Conservation (phyloP, 2,888 invertebrate species). For the Epinotia ramella region DNA sequence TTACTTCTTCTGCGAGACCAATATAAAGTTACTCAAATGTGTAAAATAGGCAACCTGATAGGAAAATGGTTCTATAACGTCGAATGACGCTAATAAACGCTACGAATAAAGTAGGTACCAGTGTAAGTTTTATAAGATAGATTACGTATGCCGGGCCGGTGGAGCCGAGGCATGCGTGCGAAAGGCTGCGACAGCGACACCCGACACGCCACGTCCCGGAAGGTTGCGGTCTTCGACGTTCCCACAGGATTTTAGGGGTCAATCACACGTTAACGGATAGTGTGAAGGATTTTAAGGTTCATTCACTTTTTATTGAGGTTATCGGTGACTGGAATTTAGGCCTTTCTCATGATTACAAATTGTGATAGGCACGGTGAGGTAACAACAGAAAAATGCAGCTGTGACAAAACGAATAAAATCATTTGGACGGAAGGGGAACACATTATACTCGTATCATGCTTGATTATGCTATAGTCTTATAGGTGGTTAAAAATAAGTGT, state of each 20-base stretch:
- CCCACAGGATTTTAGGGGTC: conserved; percentile 57
- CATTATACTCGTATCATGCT: background rate
- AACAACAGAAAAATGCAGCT: background rate
- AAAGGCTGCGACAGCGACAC: conserved; percentile 74
- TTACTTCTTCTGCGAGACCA: background rate
- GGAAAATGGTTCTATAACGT: background rate
- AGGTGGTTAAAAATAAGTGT: background rate
- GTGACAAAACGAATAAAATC: background rate
- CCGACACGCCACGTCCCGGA: conserved; percentile 84
- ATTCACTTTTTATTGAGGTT: conserved; percentile 12
- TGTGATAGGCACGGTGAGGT: background rate
- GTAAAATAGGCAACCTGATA: background rate
- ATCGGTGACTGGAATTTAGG: background rate
- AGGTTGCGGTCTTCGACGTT: conserved; percentile 71
- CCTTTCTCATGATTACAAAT: background rate
- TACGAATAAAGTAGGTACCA: background rate
- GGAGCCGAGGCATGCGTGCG: conserved; percentile 72
- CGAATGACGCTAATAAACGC: background rate
- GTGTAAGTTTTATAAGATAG: background rate
- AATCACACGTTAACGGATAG: conserved; percentile 21
- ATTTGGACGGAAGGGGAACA: background rate
- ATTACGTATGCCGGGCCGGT: conserved; percentile 56
- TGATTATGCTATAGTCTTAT: background rate
- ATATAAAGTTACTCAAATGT: background rate
- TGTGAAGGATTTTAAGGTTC: conserved; percentile 34